Percentiles rank a stretch among this genome's conserved stretches.
These are phyloP conservation scores for Trichonephila clavipes DNA, from an alignment of 1,140 invertebrate species.

Conservation along the genomic window DNA sequence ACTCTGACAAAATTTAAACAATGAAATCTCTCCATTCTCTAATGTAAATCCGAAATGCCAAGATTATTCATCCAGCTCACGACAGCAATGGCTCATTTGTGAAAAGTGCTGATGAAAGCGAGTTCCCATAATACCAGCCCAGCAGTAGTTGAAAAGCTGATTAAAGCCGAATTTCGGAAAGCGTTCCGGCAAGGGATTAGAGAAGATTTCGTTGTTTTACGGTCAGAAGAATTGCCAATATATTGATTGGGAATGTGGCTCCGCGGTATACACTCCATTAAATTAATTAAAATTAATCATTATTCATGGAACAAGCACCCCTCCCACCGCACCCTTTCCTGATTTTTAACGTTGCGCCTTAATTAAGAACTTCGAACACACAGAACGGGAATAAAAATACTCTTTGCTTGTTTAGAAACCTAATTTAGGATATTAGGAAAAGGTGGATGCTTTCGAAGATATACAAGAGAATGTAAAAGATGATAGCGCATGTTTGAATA, in stretches of 20 bases:
- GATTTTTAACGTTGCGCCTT: slow-evolving; percentile 50
- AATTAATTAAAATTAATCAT: slow-evolving; percentile 67
- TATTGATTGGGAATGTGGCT: slow-evolving; percentile 28
- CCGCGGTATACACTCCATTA: neutral
- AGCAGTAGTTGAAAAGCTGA: slow-evolving; percentile 13
- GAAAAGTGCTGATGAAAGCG: slow-evolving; percentile 41
- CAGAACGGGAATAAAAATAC: slow-evolving; percentile 39
- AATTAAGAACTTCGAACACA: slow-evolving; percentile 8
- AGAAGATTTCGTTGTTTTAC: slow-evolving; percentile 22
- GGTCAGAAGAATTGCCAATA: slow-evolving; percentile 45
- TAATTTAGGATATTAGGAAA: neutral
- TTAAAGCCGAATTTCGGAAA: slow-evolving; percentile 31
- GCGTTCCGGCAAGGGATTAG: slow-evolving; percentile 18
- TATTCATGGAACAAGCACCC: slow-evolving; percentile 19
- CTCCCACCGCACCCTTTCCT: neutral
- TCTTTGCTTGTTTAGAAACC: neutral
- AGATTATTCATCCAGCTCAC: slow-evolving; percentile 36
- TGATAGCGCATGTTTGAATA: neutral
- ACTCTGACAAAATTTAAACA: neutral
- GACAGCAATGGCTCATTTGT: slow-evolving; percentile 13
- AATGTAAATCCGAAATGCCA: neutral
- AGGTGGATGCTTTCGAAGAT: neutral
- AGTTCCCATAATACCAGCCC: neutral
- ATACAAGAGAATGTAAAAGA: neutral
- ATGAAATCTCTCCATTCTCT: neutral